Conservation (phyloP, 2,888 invertebrate species). For the Pocota personata region DNA sequence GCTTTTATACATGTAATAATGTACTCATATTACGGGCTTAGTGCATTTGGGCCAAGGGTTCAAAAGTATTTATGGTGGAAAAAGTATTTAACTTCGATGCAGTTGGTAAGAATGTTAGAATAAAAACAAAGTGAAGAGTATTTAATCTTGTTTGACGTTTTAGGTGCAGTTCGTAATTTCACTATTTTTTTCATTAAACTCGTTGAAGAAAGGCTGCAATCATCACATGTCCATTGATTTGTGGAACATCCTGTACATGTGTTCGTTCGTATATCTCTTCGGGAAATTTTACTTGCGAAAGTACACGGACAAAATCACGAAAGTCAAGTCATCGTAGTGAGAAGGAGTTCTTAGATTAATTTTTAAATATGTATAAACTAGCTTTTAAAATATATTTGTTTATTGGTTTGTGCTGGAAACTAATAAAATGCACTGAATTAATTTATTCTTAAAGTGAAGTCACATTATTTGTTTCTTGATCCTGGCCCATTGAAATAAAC, state of each 20-base stretch:
- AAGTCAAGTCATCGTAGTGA: neutral
- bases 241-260: conserved; percentile 92
- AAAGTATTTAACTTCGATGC: conserved; percentile 95
- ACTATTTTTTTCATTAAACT: conserved; percentile 90
- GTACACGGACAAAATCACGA: conserved; percentile 63
- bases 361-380: too few relatives aligned
- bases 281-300: conserved; percentile 90
- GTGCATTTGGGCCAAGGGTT: conserved; percentile 92
- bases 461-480: too few relatives aligned
- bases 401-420: too few relatives aligned
- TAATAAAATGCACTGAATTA: too few relatives aligned
- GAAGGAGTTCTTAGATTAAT: too few relatives aligned
- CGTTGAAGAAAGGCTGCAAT: conserved; percentile 92
- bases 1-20: conserved; percentile 96
- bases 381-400: too few relatives aligned
- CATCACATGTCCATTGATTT: conserved; percentile 96
- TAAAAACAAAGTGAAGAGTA: neutral
- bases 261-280: conserved; percentile 93
- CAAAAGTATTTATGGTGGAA: conserved; percentile 97
- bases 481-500: too few relatives aligned
- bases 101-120: conserved; percentile 87
- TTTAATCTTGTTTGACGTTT: conserved; percentile 45
- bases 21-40: conserved; percentile 96
- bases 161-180: conserved; percentile 93
- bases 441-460: too few relatives aligned